Evolutionary conservation across 2,888 invertebrate species (phyloP), one percentile per base, ranked within the genome.

Genomic region (Cylindroiulus punctatus): DNA sequence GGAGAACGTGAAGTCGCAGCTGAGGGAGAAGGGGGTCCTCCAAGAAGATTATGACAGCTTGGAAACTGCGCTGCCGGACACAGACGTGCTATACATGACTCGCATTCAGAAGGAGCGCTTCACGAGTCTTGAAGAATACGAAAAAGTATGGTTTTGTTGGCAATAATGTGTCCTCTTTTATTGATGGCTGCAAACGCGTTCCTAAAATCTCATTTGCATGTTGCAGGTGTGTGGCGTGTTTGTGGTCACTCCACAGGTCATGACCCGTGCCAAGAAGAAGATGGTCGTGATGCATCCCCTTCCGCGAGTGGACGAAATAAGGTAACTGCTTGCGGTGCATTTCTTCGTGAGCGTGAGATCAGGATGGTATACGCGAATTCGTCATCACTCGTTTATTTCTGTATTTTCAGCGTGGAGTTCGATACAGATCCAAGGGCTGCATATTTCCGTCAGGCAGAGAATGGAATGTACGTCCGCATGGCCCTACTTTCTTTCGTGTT

Each of bases 391-490:
- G 10, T 17, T 81, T n/a, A 83, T 86, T 76, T 12, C 8, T 30
- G 26, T 83, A 12, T 82, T 85, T 22, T 90, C 89, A 97, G 97
- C 89, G 93, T 96, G 0, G 97, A 98, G 89, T 96, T 99, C 89
- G 99, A 99, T 92, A 94, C 94, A 0, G 99, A 99, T 92, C 97
- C 98, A 0, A 93, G 99, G 85, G 99, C 99, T 0, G 99, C 98
- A 0, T 99, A 99, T 92, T 99, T 99, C 93, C 93, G 99, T 30
- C 99, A 99, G 92, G 98, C 98, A 0, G 98, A 98, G 91, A 96
- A 97, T 90, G 99, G 99, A 88, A 96, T 99, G 95, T 99, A 97
- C 90, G 97, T 99, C 26, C 94, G 99, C 85, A 99, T 99, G 99
- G 98, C 99, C 0, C 92, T 99, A 1, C 92, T 99, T 26, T 95